Evolutionary conservation across 2,888 invertebrate genomes (phyloP).

Genomic region (Sclerodermus sp.): DNA sequence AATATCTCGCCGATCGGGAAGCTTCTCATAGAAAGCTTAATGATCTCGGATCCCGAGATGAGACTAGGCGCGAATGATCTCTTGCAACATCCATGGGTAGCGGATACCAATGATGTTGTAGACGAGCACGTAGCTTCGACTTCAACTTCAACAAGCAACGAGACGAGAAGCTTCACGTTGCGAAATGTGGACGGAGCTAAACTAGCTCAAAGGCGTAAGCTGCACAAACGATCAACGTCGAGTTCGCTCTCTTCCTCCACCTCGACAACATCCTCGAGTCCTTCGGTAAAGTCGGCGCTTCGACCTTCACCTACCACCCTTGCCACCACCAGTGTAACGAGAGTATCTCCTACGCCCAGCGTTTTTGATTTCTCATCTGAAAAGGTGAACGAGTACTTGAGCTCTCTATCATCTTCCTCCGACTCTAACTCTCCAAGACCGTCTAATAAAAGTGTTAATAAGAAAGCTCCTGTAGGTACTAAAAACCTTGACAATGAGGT

Average conservation of each 20-base stretch:
- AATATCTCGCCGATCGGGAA: conserved; percentile 76
- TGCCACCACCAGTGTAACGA: conserved; percentile 28
- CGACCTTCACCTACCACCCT: conserved; percentile 34
- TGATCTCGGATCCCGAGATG: conserved; percentile 76
- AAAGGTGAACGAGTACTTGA: conserved; percentile 60
- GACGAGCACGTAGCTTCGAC: neutral
- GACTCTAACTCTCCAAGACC: conserved; percentile 45
- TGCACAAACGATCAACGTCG: conserved; percentile 63
- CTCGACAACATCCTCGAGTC: conserved; percentile 51
- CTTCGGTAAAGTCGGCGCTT: conserved; percentile 34
- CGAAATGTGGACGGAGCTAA: conserved; percentile 73
- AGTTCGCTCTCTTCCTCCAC: conserved; percentile 57
- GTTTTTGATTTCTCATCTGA: conserved; percentile 60
- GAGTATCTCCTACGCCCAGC: conserved; percentile 45
- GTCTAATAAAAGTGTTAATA: no score
- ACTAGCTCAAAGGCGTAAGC: conserved; percentile 69
- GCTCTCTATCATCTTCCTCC: conserved; percentile 58
- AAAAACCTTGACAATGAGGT: no score
- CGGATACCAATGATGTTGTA: conserved; percentile 34
- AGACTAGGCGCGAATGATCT: conserved; percentile 72
- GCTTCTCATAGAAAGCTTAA: conserved; percentile 71
- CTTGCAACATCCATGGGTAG: conserved; percentile 70
- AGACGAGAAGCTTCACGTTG: conserved; percentile 71
- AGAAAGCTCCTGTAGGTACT: neutral
- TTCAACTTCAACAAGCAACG: conserved; percentile 56